Evolutionary conservation across 2,888 invertebrate species (phyloP).

Genomic region (Allolobophora icterica): DNA sequence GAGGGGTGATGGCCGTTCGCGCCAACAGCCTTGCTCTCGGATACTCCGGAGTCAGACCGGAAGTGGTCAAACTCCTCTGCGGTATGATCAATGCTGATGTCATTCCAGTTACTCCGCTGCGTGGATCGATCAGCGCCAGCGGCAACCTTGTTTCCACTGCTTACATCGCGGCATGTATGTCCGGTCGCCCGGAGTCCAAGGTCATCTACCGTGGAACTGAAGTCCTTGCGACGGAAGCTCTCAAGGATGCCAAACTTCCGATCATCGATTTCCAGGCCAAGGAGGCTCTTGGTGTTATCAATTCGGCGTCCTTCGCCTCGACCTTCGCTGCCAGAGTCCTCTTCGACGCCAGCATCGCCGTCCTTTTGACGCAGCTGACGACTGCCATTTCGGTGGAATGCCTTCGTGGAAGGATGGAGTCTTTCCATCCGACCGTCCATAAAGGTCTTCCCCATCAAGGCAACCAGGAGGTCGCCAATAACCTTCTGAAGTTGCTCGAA

Average conservation of each 20-base stretch:
- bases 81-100: slow-evolving; percentile 50
- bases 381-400: slow-evolving; percentile 47
- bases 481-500: slow-evolving; percentile 42
- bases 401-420: slow-evolving; percentile 45
- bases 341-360: slow-evolving; percentile 44
- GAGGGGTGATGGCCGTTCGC: slow-evolving; percentile 52
- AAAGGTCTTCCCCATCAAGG: slow-evolving; percentile 48
- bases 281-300: slow-evolving; percentile 52
- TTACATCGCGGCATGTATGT: slow-evolving; percentile 52
- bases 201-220: slow-evolving; percentile 45
- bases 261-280: slow-evolving; percentile 50
- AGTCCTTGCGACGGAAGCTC: slow-evolving; percentile 45
- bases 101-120: slow-evolving; percentile 49
- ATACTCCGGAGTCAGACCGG: slow-evolving; percentile 49
- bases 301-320: slow-evolving; percentile 48
- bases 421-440: slow-evolving; percentile 49
- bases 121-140: slow-evolving; percentile 53
- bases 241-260: slow-evolving; percentile 44
- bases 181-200: slow-evolving; percentile 47
- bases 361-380: slow-evolving; percentile 47
- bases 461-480: slow-evolving; percentile 46
- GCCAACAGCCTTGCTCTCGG: slow-evolving; percentile 51
- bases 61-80: slow-evolving; percentile 45
- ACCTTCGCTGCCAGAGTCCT: slow-evolving; percentile 46
- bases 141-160: slow-evolving; percentile 53